phyloP scores from a whole-genome alignment of 1,140 invertebrate genomes.

The Ceratina calcarata region DNA sequence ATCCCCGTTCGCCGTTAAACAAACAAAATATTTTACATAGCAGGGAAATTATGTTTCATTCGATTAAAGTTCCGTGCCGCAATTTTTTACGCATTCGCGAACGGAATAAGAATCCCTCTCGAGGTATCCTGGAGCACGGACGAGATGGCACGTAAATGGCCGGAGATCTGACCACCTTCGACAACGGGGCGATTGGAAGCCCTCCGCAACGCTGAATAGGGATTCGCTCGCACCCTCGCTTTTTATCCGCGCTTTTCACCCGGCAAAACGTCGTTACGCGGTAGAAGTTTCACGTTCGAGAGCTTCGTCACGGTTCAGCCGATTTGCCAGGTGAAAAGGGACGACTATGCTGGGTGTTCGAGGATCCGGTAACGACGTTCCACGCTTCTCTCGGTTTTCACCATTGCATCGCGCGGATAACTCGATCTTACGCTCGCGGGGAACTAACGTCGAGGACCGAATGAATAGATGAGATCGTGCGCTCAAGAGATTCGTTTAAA shows the following conservation, averaged over 20 bases:
- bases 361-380: conserved; percentile 16
- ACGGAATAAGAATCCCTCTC: neutral
- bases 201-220: neutral
- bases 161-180: conserved; percentile 29
- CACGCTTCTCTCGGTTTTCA: conserved; percentile 2
- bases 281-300: conserved; percentile 37
- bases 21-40: too few relatives aligned
- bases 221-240: conserved; percentile 25
- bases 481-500: conserved; percentile 22
- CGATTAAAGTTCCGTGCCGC: too few relatives aligned
- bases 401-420: conserved; percentile 17
- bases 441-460: neutral
- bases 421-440: conserved; percentile 1
- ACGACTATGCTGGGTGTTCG: neutral
- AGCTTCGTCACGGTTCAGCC: conserved; percentile 18
- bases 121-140: neutral
- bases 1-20: too few relatives aligned
- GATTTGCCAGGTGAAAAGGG: conserved; percentile 39
- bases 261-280: conserved; percentile 31
- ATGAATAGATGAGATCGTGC: neutral
- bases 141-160: conserved; percentile 12
- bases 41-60: too few relatives aligned
- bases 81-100: neutral
- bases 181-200: conserved; percentile 32
- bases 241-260: conserved; percentile 32